A percentile compares a stretch with the other conserved stretches of the same genome.
Conservation (phyloP, 2,113 vertebrate species). For the Empidonax alnorum region DNA sequence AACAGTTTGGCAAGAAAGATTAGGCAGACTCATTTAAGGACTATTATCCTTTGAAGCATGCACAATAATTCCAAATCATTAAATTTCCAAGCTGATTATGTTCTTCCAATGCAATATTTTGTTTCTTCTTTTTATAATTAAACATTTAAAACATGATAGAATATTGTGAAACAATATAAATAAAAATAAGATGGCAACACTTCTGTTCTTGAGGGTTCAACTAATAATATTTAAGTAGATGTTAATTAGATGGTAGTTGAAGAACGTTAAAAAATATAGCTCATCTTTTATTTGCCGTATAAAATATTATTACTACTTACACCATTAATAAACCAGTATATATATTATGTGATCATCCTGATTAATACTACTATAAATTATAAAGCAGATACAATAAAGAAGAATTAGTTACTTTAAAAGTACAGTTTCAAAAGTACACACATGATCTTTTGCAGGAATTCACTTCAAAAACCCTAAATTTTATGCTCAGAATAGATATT, state of each 20-base stretch:
- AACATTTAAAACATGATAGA: background rate
- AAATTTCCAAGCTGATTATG: background rate
- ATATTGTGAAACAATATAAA: background rate
- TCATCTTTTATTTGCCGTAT: background rate
- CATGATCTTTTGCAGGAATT: background rate
- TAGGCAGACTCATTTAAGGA: background rate
- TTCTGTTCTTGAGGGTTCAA: background rate
- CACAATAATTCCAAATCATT: slow-evolving; percentile 22
- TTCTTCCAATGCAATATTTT: background rate
- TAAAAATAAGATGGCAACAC: background rate
- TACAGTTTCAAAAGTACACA: background rate
- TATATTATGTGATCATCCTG: background rate
- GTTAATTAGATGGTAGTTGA: background rate
- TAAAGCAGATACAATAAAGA: background rate
- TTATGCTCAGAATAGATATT: background rate
- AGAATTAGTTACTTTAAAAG: background rate
- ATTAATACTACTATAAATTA: background rate
- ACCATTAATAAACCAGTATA: background rate
- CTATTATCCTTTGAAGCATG: slow-evolving; percentile 24
- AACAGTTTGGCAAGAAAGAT: slow-evolving; percentile 21
- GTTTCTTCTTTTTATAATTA: background rate
- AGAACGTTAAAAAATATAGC: background rate
- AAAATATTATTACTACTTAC: background rate
- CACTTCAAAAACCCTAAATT: background rate
- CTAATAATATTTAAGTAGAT: background rate